Conservation (phyloP, 1,140 invertebrate species). For the Cydia pomonella region DNA sequence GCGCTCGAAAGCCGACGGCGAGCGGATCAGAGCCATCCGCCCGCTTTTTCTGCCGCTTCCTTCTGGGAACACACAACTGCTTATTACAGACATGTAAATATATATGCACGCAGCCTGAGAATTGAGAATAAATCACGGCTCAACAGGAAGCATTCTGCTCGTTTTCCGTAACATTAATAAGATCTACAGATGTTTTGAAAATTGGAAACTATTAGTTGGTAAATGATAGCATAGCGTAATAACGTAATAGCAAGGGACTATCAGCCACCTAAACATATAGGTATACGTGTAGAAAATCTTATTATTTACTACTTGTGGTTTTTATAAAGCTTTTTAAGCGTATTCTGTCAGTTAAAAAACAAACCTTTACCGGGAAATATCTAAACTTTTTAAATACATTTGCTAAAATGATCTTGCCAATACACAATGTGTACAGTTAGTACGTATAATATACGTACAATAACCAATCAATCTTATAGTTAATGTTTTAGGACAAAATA, state of each 20-base stretch:
- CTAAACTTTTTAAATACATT: too few species aligned
- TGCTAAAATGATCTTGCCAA: too few species aligned
- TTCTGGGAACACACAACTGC: conserved; percentile 29
- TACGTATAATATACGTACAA: not conserved
- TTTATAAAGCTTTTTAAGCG: too few species aligned
- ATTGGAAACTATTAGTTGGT: not conserved
- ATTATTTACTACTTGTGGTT: not conserved
- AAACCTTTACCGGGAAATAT: too few species aligned
- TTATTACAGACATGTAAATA: conserved; percentile 29
- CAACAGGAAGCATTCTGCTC: not conserved
- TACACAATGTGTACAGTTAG: too few species aligned
- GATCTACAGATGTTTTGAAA: not conserved
- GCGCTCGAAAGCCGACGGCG: conserved; percentile 52
- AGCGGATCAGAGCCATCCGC: conserved; percentile 18
- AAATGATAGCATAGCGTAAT: not conserved
- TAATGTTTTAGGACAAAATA: not conserved
- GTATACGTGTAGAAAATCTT: not conserved
- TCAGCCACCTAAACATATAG: not conserved
- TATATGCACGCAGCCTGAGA: conserved; percentile 1
- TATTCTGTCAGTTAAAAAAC: too few species aligned
- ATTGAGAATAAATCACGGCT: conserved; percentile 10
- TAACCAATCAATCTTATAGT: not conserved
- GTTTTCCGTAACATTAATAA: not conserved
- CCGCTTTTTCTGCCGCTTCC: conserved; percentile 32
- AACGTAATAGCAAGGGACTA: not conserved